These are phyloP conservation scores for Tupaia chinensis DNA, from an alignment of 2,113 vertebrate genomes.

Conservation along the genomic window DNA sequence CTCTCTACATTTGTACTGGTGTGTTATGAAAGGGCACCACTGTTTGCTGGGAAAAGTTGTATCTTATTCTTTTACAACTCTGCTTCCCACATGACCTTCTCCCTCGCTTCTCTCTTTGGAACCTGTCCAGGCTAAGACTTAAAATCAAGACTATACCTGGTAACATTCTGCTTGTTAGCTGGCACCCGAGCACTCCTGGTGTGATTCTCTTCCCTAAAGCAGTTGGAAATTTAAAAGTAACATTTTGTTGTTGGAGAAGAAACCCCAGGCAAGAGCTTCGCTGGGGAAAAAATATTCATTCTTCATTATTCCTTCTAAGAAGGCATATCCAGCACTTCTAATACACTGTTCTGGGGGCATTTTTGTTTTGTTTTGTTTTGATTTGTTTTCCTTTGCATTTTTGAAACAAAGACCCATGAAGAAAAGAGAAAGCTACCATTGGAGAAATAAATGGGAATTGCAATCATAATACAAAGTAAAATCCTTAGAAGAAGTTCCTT, in stretches of 20 bases:
- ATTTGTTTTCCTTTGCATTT: neutral
- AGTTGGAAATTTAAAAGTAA: slow-evolving; percentile 52
- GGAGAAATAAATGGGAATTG: slow-evolving; percentile 6
- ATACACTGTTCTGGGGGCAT: neutral
- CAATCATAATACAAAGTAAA: slow-evolving; percentile 14
- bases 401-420: slow-evolving; percentile 44
- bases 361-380: slow-evolving; percentile 4
- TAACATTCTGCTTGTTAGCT: slow-evolving; percentile 57
- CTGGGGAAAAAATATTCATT: neutral
- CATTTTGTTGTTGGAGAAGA: slow-evolving; percentile 48
- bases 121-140: neutral
- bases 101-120: neutral
- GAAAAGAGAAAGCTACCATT: neutral
- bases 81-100: neutral
- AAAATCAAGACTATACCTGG: neutral
- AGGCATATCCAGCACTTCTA: neutral
- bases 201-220: slow-evolving; percentile 24
- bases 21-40: neutral
- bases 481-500: neutral
- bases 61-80: neutral
- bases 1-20: neutral
- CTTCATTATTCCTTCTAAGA: slow-evolving; percentile 66
- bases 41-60: neutral
- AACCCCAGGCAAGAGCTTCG: slow-evolving; percentile 36
- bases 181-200: neutral